Percentiles rank a stretch among this genome's conserved stretches.
phyloP scores from a whole-genome alignment of 1,140 invertebrate species.

The Drosophila pseudoobscura region DNA sequence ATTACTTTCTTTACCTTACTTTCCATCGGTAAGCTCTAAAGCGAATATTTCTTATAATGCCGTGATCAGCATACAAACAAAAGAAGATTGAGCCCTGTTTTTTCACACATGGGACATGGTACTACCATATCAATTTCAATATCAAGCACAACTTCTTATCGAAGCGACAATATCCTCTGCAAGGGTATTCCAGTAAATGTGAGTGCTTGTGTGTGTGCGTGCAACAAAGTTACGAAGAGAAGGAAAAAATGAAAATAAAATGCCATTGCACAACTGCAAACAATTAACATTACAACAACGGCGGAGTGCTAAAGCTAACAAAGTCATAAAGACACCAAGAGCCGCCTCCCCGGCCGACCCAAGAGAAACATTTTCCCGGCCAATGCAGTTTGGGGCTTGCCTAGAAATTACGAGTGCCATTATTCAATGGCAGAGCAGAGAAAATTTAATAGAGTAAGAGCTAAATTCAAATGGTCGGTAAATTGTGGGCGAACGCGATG shows the following conservation, averaged over 20 bases:
- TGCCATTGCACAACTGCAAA: conserved; percentile 74
- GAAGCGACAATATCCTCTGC: too few relatives aligned
- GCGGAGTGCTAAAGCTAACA: conserved; percentile 42
- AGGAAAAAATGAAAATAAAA: conserved; percentile 45
- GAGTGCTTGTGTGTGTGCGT: not conserved
- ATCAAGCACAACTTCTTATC: too few relatives aligned
- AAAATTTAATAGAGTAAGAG: conserved; percentile 22
- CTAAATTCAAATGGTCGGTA: conserved; percentile 15
- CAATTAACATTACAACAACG: conserved; percentile 71
- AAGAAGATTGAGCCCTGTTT: too few relatives aligned
- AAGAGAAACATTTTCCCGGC: conserved; percentile 26
- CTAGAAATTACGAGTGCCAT: conserved; percentile 15
- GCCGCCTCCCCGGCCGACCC: not conserved
- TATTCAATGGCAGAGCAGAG: conserved; percentile 23
- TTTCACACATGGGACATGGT: too few relatives aligned
- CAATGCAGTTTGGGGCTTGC: conserved; percentile 32
- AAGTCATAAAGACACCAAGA: conserved; percentile 35
- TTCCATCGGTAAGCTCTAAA: too few relatives aligned
- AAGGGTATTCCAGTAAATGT: too few relatives aligned
- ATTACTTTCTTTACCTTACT: too few relatives aligned
- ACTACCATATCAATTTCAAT: too few relatives aligned
- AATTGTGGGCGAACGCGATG: conserved; percentile 35
- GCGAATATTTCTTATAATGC: too few relatives aligned
- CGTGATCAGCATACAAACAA: too few relatives aligned
- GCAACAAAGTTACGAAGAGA: conserved; percentile 25